Evolutionary conservation across 1,140 invertebrate species (phyloP).

Genomic region (Parasteatoda tepidariorum): DNA sequence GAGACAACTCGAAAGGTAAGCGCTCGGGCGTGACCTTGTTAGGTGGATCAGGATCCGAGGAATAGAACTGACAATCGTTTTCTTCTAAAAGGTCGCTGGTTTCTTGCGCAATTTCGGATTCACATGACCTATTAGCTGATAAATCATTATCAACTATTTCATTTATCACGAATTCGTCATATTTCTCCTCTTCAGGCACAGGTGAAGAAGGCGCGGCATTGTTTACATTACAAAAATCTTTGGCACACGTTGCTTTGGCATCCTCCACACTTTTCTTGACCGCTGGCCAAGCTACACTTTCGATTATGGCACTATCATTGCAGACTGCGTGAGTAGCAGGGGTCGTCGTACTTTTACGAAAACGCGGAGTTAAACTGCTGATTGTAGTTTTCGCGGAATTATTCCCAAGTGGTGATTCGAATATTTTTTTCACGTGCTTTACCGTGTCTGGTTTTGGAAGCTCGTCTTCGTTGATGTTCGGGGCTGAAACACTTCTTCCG

Average conservation of each 20-base stretch:
- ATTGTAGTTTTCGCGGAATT: slow-evolving; percentile 35
- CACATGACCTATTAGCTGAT: slow-evolving; percentile 46
- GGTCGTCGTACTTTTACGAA: slow-evolving; percentile 42
- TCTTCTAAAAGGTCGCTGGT: background rate
- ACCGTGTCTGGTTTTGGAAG: slow-evolving; percentile 87
- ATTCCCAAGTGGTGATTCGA: slow-evolving; percentile 73
- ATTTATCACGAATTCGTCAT: slow-evolving; percentile 41
- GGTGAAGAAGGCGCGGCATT: background rate
- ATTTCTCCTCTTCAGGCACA: slow-evolving; percentile 22
- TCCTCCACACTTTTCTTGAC: slow-evolving; percentile 51
- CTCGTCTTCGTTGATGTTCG: slow-evolving; percentile 78
- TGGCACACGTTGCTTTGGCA: slow-evolving; percentile 45
- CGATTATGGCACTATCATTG: slow-evolving; percentile 42
- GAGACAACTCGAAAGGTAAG: slow-evolving; percentile 20
- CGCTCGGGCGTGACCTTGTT: slow-evolving; percentile 40
- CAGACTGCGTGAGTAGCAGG: background rate
- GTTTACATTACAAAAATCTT: slow-evolving; percentile 9
- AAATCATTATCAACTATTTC: slow-evolving; percentile 23
- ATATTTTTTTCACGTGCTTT: slow-evolving; percentile 83
- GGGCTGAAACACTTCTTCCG: slow-evolving; percentile 23
- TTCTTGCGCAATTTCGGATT: background rate
- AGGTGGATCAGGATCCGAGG: background rate
- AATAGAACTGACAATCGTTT: background rate
- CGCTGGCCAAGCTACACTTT: slow-evolving; percentile 23
- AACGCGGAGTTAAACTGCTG: background rate